Percentiles rank a stretch among this genome's conserved stretches.
phyloP scores from a whole-genome alignment of 2,113 vertebrate species.

The Cochlearius cochlearius region DNA sequence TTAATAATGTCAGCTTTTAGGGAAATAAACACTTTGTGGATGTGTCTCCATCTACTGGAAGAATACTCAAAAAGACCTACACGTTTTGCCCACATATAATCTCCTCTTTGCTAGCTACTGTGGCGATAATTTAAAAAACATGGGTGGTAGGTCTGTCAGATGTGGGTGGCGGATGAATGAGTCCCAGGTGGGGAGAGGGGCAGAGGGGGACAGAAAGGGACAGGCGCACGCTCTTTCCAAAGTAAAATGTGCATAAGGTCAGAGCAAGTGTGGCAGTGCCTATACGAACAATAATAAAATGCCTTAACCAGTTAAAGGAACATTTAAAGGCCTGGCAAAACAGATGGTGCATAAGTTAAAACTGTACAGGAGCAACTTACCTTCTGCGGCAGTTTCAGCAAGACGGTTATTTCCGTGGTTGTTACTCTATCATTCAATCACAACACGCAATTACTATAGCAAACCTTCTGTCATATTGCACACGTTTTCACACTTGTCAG shows the following conservation, averaged over 20 bases:
- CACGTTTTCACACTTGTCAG: constrained; percentile 34
- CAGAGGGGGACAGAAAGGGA: not conserved
- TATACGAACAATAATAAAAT: not conserved
- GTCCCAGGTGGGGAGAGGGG: not conserved
- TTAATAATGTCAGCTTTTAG: not conserved
- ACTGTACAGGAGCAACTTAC: constrained; percentile 46
- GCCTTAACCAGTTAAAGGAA: constrained; percentile 31
- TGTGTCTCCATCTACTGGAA: constrained; percentile 64
- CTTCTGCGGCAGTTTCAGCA: constrained; percentile 34
- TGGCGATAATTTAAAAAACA: not conserved
- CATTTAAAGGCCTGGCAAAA: constrained; percentile 42
- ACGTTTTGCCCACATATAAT: not conserved
- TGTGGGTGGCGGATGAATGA: not conserved
- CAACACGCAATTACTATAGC: constrained; percentile 55
- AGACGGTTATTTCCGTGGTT: constrained; percentile 20
- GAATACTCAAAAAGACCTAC: not conserved
- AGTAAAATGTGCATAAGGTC: not conserved
- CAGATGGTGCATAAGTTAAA: constrained; percentile 52
- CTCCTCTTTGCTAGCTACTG: not conserved
- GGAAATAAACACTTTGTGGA: constrained; percentile 17
- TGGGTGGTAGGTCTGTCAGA: not conserved
- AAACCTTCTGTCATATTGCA: constrained; percentile 14
- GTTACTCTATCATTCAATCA: constrained; percentile 48
- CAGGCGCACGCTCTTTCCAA: not conserved
- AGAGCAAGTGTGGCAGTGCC: not conserved